Conservation (phyloP, 1,140 invertebrate genomes). For the Melanaphis sacchari region DNA sequence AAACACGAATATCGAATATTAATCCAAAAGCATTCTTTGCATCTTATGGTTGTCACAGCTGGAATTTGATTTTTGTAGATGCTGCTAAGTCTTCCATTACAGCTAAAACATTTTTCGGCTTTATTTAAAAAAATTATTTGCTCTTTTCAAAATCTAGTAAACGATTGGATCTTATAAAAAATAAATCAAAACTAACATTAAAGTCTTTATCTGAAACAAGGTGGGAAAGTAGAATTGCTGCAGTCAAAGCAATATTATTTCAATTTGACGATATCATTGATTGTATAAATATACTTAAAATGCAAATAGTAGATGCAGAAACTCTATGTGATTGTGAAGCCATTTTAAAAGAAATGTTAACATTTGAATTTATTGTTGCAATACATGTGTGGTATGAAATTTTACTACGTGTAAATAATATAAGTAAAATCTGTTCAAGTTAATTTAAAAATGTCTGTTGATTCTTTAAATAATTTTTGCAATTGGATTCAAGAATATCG, state of each 20-base stretch:
- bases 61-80: conserved; percentile 1
- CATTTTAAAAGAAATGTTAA: conserved; percentile 58
- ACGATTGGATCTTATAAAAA: neutral
- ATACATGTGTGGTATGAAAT: conserved; percentile 62
- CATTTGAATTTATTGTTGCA: conserved; percentile 60
- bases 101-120: conserved; percentile 34
- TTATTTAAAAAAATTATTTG: neutral
- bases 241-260: conserved; percentile 21
- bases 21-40: conserved; percentile 32
- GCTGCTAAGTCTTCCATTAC: neutral
- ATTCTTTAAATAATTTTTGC: conserved; percentile 16
- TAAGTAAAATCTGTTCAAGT: conserved; percentile 60
- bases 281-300: conserved; percentile 60
- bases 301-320: conserved; percentile 49
- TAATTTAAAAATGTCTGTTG: conserved; percentile 22
- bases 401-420: conserved; percentile 60
- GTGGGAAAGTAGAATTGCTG: neutral
- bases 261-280: conserved; percentile 55
- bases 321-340: conserved; percentile 60
- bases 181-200: neutral
- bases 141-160: conserved; percentile 37
- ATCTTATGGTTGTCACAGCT: conserved; percentile 7
- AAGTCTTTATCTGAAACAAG: conserved; percentile 21
- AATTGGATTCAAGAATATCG: conserved; percentile 21
- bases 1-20: conserved; percentile 58